Evolutionary conservation across 2,113 vertebrate genomes (phyloP).

Genomic region (Lepisosteus osseus): DNA sequence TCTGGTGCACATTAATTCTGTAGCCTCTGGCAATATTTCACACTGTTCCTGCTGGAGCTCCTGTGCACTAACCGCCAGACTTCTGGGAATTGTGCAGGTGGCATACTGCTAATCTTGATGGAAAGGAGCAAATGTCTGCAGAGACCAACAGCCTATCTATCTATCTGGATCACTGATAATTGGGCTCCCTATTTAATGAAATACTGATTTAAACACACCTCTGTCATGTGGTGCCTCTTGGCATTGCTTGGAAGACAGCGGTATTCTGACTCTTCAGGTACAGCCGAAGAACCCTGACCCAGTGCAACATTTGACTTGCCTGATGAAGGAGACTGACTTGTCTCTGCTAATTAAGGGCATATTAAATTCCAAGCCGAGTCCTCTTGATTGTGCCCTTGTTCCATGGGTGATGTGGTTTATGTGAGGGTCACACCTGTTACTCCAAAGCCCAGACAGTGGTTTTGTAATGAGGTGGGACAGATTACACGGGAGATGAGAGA

Average conservation of each 20-base stretch:
- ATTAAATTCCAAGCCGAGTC: no score
- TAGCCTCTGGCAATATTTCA: not conserved
- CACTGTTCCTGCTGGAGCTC: not conserved
- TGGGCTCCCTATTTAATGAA: not conserved
- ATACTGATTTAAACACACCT: not conserved
- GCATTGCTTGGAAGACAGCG: not conserved
- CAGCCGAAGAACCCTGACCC: not conserved
- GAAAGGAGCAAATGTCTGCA: not conserved
- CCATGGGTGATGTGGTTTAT: no score
- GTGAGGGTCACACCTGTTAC: no score
- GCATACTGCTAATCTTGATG: not conserved
- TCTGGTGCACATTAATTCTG: not conserved
- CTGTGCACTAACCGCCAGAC: not conserved
- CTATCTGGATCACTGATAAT: not conserved
- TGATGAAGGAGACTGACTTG: conserved; percentile 14
- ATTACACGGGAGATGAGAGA: no score
- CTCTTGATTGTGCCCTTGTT: no score
- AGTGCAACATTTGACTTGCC: conserved; percentile 24
- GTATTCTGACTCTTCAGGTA: not conserved
- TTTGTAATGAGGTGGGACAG: no score
- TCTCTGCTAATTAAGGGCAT: no score
- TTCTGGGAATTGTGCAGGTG: not conserved
- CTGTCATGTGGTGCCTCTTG: not conserved
- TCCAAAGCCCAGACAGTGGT: no score
- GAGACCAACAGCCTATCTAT: not conserved